A percentile compares a stretch with the other conserved stretches of the same genome.
Evolutionary conservation across 2,113 vertebrate genomes (phyloP).

Genomic region (Eptatretus burgeri): DNA sequence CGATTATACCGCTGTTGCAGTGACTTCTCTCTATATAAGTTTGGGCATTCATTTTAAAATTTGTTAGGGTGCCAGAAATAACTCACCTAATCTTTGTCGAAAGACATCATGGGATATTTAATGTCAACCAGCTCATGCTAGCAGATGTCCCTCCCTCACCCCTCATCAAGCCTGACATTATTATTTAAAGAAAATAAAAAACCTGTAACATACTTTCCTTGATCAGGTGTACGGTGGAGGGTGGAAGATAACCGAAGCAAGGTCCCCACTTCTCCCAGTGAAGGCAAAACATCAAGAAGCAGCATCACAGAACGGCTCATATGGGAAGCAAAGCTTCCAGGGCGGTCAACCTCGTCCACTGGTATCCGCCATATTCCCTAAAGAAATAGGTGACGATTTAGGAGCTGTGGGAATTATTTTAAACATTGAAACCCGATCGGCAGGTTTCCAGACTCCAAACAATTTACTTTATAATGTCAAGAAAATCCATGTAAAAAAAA

Average conservation of each 20-base stretch:
- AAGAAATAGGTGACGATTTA: neutral
- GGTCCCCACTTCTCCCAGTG: constrained; percentile 66
- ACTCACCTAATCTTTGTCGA: too few relatives aligned
- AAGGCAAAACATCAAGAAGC: constrained; percentile 55
- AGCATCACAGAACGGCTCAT: constrained; percentile 96
- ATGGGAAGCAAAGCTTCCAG: constrained; percentile 91
- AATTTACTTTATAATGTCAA: neutral
- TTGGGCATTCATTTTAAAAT: too few relatives aligned
- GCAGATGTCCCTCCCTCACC: too few relatives aligned
- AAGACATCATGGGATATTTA: too few relatives aligned
- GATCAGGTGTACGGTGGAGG: constrained; percentile 90
- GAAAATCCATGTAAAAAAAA: neutral
- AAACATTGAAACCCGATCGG: neutral
- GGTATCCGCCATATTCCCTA: constrained; percentile 99
- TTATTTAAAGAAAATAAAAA: too few relatives aligned
- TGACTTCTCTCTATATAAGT: too few relatives aligned
- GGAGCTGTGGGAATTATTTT: neutral
- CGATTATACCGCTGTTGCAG: too few relatives aligned
- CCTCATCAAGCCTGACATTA: too few relatives aligned
- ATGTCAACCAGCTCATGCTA: too few relatives aligned
- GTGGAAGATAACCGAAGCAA: constrained; percentile 80
- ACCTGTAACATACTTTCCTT: constrained; percentile 62
- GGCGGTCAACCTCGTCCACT: constrained; percentile 95
- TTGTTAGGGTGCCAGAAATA: too few relatives aligned
- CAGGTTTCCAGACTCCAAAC: constrained; percentile 1